Conservation (phyloP, 2,113 vertebrate species). For the Seriola quinqueradiata region DNA sequence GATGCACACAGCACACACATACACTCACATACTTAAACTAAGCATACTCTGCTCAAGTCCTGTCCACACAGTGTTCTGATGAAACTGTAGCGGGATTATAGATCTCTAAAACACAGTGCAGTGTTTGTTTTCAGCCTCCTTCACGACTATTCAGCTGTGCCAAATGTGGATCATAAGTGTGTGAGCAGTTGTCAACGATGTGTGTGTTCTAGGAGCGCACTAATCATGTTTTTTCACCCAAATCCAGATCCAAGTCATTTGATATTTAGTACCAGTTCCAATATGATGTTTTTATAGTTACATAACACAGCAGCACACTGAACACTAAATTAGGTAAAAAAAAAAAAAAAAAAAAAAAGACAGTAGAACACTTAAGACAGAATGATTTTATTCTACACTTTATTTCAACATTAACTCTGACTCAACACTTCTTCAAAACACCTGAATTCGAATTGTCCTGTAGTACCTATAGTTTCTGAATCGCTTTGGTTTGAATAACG, state of each 20-base stretch:
- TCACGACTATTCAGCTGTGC: conserved; percentile 15
- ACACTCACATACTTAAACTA: neutral
- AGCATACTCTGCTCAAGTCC: neutral
- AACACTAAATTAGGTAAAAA: neutral
- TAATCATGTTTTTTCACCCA: neutral
- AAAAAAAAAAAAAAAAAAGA: too few species aligned
- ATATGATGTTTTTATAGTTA: neutral
- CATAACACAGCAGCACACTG: neutral
- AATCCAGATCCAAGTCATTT: conserved; percentile 1
- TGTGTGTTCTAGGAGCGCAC: conserved; percentile 14
- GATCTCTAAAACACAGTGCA: neutral
- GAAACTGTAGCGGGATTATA: neutral
- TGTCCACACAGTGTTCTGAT: conserved; percentile 20
- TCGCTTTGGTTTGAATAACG: neutral
- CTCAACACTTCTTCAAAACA: too few species aligned
- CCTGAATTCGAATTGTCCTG: too few species aligned
- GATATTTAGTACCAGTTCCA: neutral
- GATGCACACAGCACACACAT: neutral
- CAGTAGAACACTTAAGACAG: neutral
- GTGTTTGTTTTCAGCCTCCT: conserved; percentile 15
- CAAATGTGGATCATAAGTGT: neutral
- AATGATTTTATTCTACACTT: neutral
- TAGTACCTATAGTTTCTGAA: neutral
- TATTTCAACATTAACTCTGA: too few species aligned
- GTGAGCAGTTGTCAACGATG: neutral